Conservation (phyloP, 1,140 invertebrate species). For the Zaprionus capensis region DNA sequence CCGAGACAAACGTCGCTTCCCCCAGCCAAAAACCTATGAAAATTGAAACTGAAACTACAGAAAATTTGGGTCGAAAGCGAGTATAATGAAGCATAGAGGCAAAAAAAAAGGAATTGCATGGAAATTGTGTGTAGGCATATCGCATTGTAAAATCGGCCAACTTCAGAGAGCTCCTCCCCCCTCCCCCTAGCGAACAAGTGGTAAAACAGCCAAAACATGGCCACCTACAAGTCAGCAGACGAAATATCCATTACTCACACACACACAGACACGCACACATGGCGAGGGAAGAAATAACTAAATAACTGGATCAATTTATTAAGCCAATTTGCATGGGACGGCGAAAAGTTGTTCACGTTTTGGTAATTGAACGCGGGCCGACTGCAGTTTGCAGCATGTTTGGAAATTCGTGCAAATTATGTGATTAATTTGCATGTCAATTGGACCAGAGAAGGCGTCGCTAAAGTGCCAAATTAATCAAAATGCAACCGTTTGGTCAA, state of each 20-base stretch:
- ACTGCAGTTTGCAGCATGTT: constrained; percentile 28
- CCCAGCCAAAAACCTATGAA: constrained; percentile 16
- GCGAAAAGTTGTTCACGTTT: constrained; percentile 45
- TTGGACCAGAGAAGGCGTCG: constrained; percentile 14
- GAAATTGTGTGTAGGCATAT: background rate
- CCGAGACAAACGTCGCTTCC: constrained; percentile 41
- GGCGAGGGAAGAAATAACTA: background rate
- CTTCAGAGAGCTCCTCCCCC: constrained; percentile 12
- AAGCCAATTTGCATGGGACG: constrained; percentile 36
- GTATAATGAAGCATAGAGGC: constrained; percentile 8
- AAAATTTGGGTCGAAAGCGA: constrained; percentile 35
- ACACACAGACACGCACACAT: background rate
- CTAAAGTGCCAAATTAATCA: constrained; percentile 41
- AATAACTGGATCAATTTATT: constrained; percentile 52
- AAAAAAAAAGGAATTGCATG: constrained; percentile 4
- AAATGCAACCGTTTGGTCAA: constrained; percentile 34
- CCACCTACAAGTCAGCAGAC: constrained; percentile 42
- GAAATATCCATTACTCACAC: constrained; percentile 5
- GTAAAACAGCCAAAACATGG: constrained; percentile 48
- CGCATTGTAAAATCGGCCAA: constrained; percentile 27
- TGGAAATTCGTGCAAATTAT: constrained; percentile 48
- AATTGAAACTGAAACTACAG: constrained; percentile 15
- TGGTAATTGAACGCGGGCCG: constrained; percentile 20
- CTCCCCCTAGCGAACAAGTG: constrained; percentile 34
- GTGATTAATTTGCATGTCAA: constrained; percentile 51